Evolutionary conservation across 1,140 invertebrate species (phyloP), one percentile per base, ranked within the genome.

Genomic region (Listronotus oregonensis): DNA sequence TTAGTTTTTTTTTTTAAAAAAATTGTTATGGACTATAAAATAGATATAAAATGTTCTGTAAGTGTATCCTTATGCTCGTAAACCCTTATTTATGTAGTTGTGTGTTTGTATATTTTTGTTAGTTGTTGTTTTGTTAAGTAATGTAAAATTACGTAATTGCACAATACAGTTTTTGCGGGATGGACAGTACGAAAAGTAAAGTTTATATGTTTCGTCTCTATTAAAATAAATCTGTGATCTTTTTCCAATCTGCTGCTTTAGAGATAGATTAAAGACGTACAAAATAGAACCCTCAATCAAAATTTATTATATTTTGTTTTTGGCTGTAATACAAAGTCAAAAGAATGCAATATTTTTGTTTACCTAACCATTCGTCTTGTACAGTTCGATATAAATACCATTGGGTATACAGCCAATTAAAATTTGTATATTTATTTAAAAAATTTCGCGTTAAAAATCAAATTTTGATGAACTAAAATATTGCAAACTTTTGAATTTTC

Each of bases 171-270:
- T n/a, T 27, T 39, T 60, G 43, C 31, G 31, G 32, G 34, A 54
- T 31, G 15, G 44, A 49, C 57, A 61, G 63, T 65, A 49, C 39
- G 14, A 51, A 27, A 44, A 52, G 40, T 27, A 65, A 56, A 46
- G n/a, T 55, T 60, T 60, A 43, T 37, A 15, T 18, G 59, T 64
- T 55, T 31, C 32, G 18, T 57, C 52, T 64, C 46, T 55, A 37
- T 50, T 44, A 57, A 40, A 57, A 54, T 64, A 71, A 69, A 71
- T 71, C 71, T 73, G 71, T 73, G 71, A 73, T 73, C 71, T 73
- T 68, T 69, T 71, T 60, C 60, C 66, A 71, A 71, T 69, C 69
- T 71, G 64, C 71, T 71, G 71, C 66, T 73, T 66, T 71, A 69
- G 64, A 54, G 50, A 62, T 69, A 64, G 49, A 50, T 57, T 27